phyloP scores from a whole-genome alignment of 2,888 invertebrate species.

The Thelaira solivaga region DNA sequence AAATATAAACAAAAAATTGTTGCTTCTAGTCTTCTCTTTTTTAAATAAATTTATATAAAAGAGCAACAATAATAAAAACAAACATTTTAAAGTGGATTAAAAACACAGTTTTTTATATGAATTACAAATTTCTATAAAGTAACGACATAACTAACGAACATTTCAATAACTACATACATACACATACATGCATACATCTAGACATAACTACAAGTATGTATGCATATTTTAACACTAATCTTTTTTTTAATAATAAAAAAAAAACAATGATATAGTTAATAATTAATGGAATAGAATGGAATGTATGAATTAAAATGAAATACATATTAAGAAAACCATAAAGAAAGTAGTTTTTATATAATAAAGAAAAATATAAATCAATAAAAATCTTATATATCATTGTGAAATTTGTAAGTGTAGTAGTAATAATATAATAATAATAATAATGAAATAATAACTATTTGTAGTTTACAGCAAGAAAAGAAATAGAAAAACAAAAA shows the following conservation, averaged over 20 bases:
- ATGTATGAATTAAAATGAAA: slow-evolving; percentile 31
- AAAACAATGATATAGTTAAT: slow-evolving; percentile 48
- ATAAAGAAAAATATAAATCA: slow-evolving; percentile 27
- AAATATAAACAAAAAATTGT: slow-evolving; percentile 66
- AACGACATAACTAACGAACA: slow-evolving; percentile 41
- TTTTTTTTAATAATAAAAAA: slow-evolving; percentile 13
- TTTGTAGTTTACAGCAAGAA: slow-evolving; percentile 45
- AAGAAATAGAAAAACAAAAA: slow-evolving; percentile 9
- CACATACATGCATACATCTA: no score
- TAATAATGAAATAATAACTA: slow-evolving; percentile 46
- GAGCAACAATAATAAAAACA: slow-evolving; percentile 69
- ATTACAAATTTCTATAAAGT: slow-evolving; percentile 42
- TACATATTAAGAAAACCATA: slow-evolving; percentile 13
- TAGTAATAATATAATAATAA: no score
- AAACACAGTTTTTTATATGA: no score
- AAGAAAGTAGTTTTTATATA: slow-evolving; percentile 53
- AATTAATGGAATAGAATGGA: slow-evolving; percentile 31
- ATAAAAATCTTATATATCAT: slow-evolving; percentile 46
- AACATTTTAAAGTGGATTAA: slow-evolving; percentile 13
- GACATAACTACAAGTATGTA: no score
- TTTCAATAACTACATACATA: no score
- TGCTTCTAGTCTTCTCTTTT: slow-evolving; percentile 76
- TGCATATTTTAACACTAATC: slow-evolving; percentile 33
- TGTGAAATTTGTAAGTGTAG: slow-evolving; percentile 55
- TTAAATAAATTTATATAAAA: slow-evolving; percentile 69